phyloP scores from a whole-genome alignment of 1,140 invertebrate species.

The Cataglyphis hispanica region DNA sequence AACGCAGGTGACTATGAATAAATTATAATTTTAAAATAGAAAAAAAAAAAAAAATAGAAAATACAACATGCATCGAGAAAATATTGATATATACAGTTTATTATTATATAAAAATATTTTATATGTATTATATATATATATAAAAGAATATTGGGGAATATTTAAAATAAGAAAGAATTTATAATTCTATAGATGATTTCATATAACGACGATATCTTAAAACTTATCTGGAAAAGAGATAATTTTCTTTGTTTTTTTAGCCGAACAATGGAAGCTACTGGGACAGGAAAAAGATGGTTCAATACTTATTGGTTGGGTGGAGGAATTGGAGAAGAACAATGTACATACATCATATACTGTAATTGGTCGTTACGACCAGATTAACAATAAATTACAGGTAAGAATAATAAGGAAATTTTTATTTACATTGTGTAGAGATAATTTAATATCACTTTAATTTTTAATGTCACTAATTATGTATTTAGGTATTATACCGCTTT shows the following conservation, averaged over 20 bases:
- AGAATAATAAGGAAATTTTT: background rate
- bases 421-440: background rate
- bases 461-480: constrained; percentile 30
- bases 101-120: constrained; percentile 11
- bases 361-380: constrained; percentile 83
- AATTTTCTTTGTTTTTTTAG: constrained; percentile 71
- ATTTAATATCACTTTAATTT: too few relatives aligned
- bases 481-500: constrained; percentile 89
- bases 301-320: constrained; percentile 90
- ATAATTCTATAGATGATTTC: background rate
- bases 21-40: background rate
- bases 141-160: background rate
- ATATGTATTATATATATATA: background rate
- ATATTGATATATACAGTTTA: background rate
- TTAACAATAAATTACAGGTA: constrained; percentile 81
- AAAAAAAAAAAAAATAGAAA: background rate
- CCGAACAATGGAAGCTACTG: constrained; percentile 91
- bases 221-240: background rate
- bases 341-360: constrained; percentile 77
- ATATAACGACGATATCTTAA: background rate
- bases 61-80: background rate
- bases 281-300: constrained; percentile 92
- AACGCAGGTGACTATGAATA: constrained; percentile 74
- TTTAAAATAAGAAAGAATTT: background rate
- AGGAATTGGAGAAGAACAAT: constrained; percentile 84